Evolutionary conservation across 2,888 invertebrate species (phyloP).

Genomic region (Thymelicus sylvestris): DNA sequence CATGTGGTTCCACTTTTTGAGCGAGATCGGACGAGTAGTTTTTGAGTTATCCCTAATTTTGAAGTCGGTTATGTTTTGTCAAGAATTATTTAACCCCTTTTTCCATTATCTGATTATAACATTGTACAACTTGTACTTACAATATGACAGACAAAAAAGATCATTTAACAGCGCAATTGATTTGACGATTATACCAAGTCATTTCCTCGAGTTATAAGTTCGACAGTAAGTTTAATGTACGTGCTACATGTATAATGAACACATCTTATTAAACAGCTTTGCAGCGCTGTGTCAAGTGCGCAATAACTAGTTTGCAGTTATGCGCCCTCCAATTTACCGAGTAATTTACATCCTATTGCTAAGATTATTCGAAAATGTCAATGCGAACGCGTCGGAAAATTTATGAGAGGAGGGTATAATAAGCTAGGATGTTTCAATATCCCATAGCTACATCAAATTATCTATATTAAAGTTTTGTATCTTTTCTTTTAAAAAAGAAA

Average conservation of each 20-base stretch:
- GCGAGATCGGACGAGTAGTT: too few species aligned
- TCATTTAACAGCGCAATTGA: too few species aligned
- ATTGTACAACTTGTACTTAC: too few species aligned
- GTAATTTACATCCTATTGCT: conserved; percentile 35
- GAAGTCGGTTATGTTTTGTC: too few species aligned
- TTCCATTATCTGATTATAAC: too few species aligned
- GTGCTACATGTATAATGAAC: conserved; percentile 23
- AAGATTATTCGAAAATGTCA: conserved; percentile 34
- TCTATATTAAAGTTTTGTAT: too few species aligned
- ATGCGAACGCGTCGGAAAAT: conserved; percentile 12
- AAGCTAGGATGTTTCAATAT: conserved; percentile 4
- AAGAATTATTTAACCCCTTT: too few species aligned
- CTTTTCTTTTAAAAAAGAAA: too few species aligned
- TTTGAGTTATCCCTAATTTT: too few species aligned
- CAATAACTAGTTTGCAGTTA: conserved; percentile 35
- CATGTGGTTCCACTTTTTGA: too few species aligned
- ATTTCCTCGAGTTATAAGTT: conserved; percentile 5
- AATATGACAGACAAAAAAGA: too few species aligned
- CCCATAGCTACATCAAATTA: not conserved
- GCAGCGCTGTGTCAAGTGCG: conserved; percentile 25
- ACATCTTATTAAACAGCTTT: conserved; percentile 31
- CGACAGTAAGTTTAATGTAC: conserved; percentile 13
- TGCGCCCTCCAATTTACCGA: conserved; percentile 27
- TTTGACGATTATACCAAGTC: not conserved
- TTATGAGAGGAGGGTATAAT: conserved; percentile 14